Evolutionary conservation across 2,888 invertebrate species (phyloP), one percentile per base, ranked within the genome.

Genomic region (Rhingia rostrata): DNA sequence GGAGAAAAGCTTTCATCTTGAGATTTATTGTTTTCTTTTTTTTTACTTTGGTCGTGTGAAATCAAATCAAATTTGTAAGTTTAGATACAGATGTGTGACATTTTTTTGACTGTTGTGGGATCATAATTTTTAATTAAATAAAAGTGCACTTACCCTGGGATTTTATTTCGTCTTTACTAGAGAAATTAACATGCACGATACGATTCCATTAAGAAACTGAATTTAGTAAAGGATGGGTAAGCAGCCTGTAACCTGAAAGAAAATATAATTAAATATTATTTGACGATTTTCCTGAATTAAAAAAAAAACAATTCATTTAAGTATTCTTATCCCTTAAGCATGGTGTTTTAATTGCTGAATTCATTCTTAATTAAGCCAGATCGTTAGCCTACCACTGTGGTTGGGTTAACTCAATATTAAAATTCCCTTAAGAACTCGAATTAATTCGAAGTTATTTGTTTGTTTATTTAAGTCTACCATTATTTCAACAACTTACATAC

Each of bases 1-100:
- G 39, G 12, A 35, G 37, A 9, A 61, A 43, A 61, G 69, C 69
- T 58, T 61, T 51, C n/a, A 70, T 37, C 39, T 10, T 41, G 37
- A 6, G 37, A 69, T 56, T 14, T 30, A 35, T 10, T 30, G 10
- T 6, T 47, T 47, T 47, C 12, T 35, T 53, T 32, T 51, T 41
- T 41, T 54, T 53, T 45, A 12, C 58, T 39, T 30, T 37, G 69
- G 32, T 37, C 10, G 54, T 47, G 22, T 30, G 37, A 14, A 9
- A 7, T 54, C 6, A 14, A 9, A 7, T 54, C 6, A 37, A 22
- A 0, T 14, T n/a, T 22, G 54, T 22, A 41, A 2, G 33, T 41
- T 32, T 4, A 43, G 41, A 2, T 41, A 14, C 12, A 30, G 7
- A 10, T 41, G 58, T 41, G 37, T 39, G 56, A 47, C 47, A 53